Conservation (phyloP, 2,888 invertebrate genomes). For the Cephus pygmeus region DNA sequence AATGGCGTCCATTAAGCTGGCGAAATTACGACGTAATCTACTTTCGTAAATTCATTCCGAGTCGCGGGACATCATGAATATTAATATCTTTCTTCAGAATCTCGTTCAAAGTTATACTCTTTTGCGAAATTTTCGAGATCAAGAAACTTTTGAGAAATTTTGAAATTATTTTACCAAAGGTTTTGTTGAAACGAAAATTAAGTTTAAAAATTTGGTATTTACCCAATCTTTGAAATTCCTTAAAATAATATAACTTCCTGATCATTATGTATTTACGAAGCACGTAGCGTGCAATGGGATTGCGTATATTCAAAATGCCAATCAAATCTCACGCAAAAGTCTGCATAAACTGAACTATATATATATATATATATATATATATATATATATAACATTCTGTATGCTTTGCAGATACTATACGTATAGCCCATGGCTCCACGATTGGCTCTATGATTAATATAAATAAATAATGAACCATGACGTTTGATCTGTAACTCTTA, state of each 20-base stretch:
- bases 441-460: not conserved
- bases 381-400: not conserved
- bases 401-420: not conserved
- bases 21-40: not conserved
- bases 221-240: too few species aligned
- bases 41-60: not conserved
- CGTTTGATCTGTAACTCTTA: not conserved
- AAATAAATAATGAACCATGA: not conserved
- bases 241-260: not conserved
- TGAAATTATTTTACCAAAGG: not conserved
- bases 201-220: too few species aligned
- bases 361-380: not conserved
- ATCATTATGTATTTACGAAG: not conserved
- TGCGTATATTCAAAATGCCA: not conserved
- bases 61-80: not conserved
- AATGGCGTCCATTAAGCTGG: not conserved
- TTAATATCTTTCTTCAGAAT: not conserved
- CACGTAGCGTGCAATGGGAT: not conserved
- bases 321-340: not conserved
- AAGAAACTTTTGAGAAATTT: not conserved
- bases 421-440: not conserved
- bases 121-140: not conserved
- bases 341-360: not conserved
- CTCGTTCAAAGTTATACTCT: not conserved
- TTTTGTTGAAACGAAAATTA: not conserved